Evolutionary conservation across 2,113 vertebrate species (phyloP).

Genomic region (Pantherophis guttatus): DNA sequence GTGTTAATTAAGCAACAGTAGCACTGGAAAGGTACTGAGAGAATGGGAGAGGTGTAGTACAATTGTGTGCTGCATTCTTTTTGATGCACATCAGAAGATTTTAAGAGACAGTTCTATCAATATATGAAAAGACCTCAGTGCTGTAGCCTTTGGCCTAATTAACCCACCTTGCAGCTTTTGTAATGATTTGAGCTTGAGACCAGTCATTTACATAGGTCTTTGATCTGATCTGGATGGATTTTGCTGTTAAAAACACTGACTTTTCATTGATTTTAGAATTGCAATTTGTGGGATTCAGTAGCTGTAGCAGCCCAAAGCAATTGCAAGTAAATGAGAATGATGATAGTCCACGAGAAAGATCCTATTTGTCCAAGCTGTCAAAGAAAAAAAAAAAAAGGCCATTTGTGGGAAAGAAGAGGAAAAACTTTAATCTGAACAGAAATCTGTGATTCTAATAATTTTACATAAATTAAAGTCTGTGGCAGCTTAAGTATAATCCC

Average conservation of each 20-base stretch:
- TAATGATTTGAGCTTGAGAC: neutral
- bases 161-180: neutral
- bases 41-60: neutral
- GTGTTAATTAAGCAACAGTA: neutral
- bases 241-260: neutral
- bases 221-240: neutral
- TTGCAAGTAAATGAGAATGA: neutral
- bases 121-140: neutral
- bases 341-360: neutral
- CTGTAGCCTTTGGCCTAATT: neutral
- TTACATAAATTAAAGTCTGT: neutral
- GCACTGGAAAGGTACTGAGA: neutral
- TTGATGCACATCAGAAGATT: neutral
- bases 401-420: neutral
- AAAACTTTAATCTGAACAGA: neutral
- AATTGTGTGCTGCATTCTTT: neutral
- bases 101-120: neutral
- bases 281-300: neutral
- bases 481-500: neutral
- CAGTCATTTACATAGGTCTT: neutral
- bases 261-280: neutral
- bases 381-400: neutral
- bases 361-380: neutral
- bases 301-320: neutral
- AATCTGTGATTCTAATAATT: neutral